Evolutionary conservation across 2,113 vertebrate species (phyloP), one percentile per base, ranked within the genome.

Genomic region (Dryoscopus gambensis): DNA sequence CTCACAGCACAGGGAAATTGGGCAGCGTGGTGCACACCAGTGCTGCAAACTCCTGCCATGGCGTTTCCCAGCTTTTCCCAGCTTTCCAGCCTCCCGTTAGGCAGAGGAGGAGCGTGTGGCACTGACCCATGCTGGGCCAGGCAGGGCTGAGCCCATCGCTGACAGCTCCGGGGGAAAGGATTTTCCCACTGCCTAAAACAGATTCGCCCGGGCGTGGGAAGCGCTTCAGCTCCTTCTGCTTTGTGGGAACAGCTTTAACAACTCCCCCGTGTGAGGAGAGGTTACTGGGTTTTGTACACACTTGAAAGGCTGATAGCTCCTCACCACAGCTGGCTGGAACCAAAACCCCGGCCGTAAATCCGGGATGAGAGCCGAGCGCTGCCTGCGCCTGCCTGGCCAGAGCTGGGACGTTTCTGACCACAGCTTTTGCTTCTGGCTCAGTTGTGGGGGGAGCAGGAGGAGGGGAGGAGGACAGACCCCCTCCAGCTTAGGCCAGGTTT

Each of bases 211-310:
- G 95, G 96, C 96, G 91, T 96, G 94, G 96, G 96, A 95, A 95
- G 93, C 11, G 2, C 65, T 73, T 76, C 87, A 20, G 84, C 86
- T 93, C 90, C 28, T 84, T 85, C 70, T 39, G 73, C 95, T 87
- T 88, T 96, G 96, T 97, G 96, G 95, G 95, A 95, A 96, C 90
- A 73, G 94, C 90, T 94, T 93, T 95, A 96, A 95, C 47, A 94
- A 96, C 91, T 96, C 95, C 96, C 93, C 95, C 75, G 85, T 88
- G 94, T n/a, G 87, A 96, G 90, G 82, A 80, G 93, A 91, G 95
- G 93, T 85, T 93, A 94, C 92, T 92, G 95, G 90, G 90, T 79
- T 96, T 85, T 88, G 90, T 87, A 92, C 87, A 91, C 87, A 91
- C 91, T 90, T 82, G 91, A 94, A 94, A 94, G 95, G 93, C 95